These are phyloP conservation scores for Oscarella lobularis DNA, from an alignment of 37 sponge, comb jelly and placozoan species.

Conservation along the genomic window DNA sequence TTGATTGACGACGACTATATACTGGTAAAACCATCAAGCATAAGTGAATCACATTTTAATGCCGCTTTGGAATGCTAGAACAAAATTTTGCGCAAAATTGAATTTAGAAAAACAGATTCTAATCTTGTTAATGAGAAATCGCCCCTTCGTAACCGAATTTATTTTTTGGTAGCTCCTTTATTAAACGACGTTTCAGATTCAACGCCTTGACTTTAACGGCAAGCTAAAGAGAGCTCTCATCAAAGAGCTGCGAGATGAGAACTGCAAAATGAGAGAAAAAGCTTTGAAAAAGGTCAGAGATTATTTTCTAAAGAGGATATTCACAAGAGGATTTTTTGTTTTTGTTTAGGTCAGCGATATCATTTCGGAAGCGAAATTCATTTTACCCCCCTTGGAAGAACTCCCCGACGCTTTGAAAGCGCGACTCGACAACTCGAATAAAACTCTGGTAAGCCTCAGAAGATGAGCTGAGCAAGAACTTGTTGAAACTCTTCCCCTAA, in stretches of 20 bases:
- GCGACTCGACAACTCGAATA: slow-evolving; percentile 67
- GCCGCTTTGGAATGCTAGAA: too few relatives aligned
- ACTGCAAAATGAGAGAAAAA: slow-evolving; percentile 75
- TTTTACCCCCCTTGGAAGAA: slow-evolving; percentile 62
- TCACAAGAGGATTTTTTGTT: not conserved
- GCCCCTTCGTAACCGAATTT: too few relatives aligned
- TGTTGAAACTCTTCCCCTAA: too few relatives aligned
- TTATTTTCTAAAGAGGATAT: not conserved
- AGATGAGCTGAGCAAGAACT: too few relatives aligned
- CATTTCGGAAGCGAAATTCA: slow-evolving; percentile 54
- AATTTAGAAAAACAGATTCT: too few relatives aligned
- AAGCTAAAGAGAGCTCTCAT: slow-evolving; percentile 53
- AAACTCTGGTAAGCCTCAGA: slow-evolving; percentile 46
- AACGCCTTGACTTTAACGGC: slow-evolving; percentile 19
- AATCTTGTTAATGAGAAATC: too few relatives aligned
- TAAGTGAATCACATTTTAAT: too few relatives aligned
- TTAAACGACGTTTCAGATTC: too few relatives aligned
- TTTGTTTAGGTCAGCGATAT: slow-evolving; percentile 35
- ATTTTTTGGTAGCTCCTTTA: too few relatives aligned
- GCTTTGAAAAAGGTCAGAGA: slow-evolving; percentile 42
- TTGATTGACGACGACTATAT: too few relatives aligned
- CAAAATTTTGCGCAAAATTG: too few relatives aligned
- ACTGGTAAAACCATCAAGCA: too few relatives aligned
- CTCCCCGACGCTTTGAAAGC: slow-evolving; percentile 71
- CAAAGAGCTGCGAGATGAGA: slow-evolving; percentile 66